Evolutionary conservation across 2,888 invertebrate genomes (phyloP), one percentile per base, ranked within the genome.

Genomic region (Macrophya annulata): DNA sequence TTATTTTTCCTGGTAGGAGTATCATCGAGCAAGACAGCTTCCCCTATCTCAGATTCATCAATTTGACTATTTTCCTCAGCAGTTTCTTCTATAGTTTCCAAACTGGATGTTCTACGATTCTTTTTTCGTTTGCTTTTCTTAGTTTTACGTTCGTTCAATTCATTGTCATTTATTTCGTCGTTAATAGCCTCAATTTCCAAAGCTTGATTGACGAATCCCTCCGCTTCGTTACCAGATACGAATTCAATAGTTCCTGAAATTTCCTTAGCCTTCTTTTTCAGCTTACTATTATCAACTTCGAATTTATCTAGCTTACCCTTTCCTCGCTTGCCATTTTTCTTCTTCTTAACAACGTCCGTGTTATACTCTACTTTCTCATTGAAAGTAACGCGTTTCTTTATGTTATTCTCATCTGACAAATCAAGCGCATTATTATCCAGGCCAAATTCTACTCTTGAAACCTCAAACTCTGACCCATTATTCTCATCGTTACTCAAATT

Each of bases 311-410:
- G 87, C 51, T 87, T 91, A 4, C 31, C 65, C 55, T 87, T 90
- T 8, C 17, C 85, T 88, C 83, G 21, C 62, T 62, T 62, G 25
- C 90, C 92, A 68, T 89, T 90, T 45, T 89, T 90, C 68, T 89
- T 90, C 21, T 90, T 91, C 21, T 89, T 90, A 4, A 84, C 79
- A 0, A 84, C 86, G 87, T 92, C 92, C 0, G 89, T 90, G 71
- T 89, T 91, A 76, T 90, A 93, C 84, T 93, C 92, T 8, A 93
- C 86, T 21, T 90, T 89, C 84, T 93, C 91, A 84, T 92, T 92
- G 85, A 93, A 93, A 31, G 92, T 93, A 4, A 93, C 93, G n/a
- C 91, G 88, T 85, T 90, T 93, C 55, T 92, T 92, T 4, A 88
- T 89, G 17, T 72, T 83, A 15, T 71, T 87, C 84, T 93, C 93